These are phyloP conservation scores for Otocyon megalotis DNA, from an alignment of 2,113 vertebrate genomes.

Conservation along the genomic window DNA sequence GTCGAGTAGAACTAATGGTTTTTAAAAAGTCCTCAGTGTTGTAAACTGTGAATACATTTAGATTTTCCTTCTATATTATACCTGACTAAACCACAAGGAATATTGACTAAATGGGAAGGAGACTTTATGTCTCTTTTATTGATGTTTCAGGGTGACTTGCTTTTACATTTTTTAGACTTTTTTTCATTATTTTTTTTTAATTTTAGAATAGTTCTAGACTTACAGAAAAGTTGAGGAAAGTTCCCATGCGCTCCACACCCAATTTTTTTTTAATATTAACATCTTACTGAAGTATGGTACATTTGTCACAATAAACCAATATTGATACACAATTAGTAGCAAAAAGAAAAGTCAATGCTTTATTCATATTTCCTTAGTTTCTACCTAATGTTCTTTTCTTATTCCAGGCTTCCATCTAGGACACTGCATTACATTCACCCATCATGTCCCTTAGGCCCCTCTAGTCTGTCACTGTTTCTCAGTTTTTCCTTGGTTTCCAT, in stretches of 20 bases:
- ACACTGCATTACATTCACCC: neutral
- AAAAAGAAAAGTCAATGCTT: neutral
- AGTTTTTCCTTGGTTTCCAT: neutral
- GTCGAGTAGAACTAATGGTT: neutral
- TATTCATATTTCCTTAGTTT: neutral
- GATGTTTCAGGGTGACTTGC: slow-evolving; percentile 16
- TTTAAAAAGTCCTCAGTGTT: neutral
- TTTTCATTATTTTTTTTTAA: neutral
- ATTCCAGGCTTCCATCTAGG: neutral
- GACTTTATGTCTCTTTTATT: neutral
- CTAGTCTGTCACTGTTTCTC: neutral
- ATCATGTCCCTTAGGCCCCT: neutral
- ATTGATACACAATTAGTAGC: neutral
- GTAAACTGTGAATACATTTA: neutral
- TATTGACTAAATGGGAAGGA: neutral
- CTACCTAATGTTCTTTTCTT: neutral
- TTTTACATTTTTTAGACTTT: neutral
- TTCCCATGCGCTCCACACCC: neutral
- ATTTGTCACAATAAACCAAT: neutral
- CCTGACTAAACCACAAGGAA: neutral
- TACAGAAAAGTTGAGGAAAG: neutral
- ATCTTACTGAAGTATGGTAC: neutral
- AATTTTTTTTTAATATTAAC: neutral
- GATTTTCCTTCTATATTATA: neutral
- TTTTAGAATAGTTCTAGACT: neutral